Evolutionary conservation across 1,140 invertebrate species (phyloP).

Genomic region (Drosophila triauraria): DNA sequence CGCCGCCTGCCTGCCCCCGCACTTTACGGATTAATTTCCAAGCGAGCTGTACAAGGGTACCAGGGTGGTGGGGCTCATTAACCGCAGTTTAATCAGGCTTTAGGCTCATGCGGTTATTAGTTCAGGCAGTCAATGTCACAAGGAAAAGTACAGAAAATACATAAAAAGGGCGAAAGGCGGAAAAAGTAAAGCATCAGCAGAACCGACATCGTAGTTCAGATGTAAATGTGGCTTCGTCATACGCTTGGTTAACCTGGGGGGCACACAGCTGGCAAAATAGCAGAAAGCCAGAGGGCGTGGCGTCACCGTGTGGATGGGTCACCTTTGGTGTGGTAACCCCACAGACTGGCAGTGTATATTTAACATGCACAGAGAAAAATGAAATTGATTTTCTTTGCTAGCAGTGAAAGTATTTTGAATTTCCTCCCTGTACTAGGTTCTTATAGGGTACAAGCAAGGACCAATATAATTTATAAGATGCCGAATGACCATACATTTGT

Average conservation of each 20-base stretch:
- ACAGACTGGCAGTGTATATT: neutral
- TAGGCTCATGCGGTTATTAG: constrained; percentile 76
- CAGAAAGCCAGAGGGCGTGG: constrained; percentile 18
- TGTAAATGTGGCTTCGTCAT: constrained; percentile 41
- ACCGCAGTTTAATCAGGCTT: constrained; percentile 80
- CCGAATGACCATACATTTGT: no score
- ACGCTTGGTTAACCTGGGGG: constrained; percentile 58
- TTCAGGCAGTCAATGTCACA: constrained; percentile 62
- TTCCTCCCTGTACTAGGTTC: no score
- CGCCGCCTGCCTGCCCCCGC: neutral
- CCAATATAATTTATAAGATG: no score
- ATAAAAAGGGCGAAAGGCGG: neutral
- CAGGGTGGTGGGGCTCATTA: constrained; percentile 63
- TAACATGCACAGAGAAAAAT: neutral
- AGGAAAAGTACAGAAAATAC: constrained; percentile 17
- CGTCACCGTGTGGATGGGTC: constrained; percentile 34
- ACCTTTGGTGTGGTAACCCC: constrained; percentile 6
- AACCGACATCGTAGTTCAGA: constrained; percentile 7
- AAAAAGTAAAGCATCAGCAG: constrained; percentile 2
- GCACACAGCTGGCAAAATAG: constrained; percentile 1
- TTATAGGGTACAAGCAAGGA: no score
- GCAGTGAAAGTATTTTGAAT: neutral
- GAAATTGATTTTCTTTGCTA: neutral
- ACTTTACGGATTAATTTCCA: constrained; percentile 28
- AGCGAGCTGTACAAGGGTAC: neutral